These are phyloP conservation scores for Alethe diademata DNA, from an alignment of 2,113 vertebrate genomes.

Conservation along the genomic window DNA sequence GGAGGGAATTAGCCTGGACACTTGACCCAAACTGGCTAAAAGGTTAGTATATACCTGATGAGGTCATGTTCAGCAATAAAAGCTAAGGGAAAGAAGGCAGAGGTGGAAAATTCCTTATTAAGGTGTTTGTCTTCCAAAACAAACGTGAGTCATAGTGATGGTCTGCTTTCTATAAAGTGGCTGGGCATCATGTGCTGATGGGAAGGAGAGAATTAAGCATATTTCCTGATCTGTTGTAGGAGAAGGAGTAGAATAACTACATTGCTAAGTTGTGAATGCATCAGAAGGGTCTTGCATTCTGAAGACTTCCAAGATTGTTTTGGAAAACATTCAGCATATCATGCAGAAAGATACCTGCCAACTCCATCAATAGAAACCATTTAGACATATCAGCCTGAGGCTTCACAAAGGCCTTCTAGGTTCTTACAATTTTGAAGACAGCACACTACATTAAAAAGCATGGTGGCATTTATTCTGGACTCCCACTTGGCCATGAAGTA, in stretches of 20 bases:
- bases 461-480: background rate
- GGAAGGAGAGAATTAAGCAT: background rate
- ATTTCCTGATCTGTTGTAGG: background rate
- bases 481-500: background rate
- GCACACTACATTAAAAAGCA: background rate
- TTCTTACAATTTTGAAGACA: background rate
- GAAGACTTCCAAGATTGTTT: background rate
- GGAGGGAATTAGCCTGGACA: background rate
- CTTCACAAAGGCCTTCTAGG: background rate
- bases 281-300: background rate
- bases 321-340: background rate
- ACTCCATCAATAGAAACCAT: background rate
- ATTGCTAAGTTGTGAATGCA: background rate
- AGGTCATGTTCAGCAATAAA: background rate
- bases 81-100: background rate
- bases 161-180: background rate
- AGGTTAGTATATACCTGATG: background rate
- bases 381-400: background rate
- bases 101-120: background rate
- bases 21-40: background rate
- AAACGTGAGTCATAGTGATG: background rate
- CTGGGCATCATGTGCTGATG: background rate
- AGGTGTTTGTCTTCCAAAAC: background rate
- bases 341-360: background rate
- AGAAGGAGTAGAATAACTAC: background rate